Conservation (phyloP, 2,888 invertebrate species). For the Hydroisotoma schaefferi region DNA sequence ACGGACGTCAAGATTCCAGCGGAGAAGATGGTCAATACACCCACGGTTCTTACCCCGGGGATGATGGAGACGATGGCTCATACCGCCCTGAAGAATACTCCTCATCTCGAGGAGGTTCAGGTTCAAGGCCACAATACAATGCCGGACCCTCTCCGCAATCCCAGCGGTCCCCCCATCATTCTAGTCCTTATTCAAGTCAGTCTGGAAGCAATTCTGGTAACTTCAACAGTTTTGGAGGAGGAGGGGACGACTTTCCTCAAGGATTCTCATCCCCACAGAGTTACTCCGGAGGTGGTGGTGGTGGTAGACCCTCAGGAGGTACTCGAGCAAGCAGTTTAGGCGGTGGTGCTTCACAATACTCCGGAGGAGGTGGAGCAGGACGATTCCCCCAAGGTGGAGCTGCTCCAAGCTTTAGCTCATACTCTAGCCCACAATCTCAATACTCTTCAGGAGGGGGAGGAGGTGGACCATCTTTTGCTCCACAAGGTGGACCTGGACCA, state of each 20-base stretch:
- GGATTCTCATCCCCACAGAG: neutral
- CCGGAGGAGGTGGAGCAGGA: constrained; percentile 2
- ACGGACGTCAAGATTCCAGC: neutral
- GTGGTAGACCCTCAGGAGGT: constrained; percentile 5
- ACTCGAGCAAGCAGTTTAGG: neutral
- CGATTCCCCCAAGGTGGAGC: constrained; percentile 16
- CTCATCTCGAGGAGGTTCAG: constrained; percentile 7
- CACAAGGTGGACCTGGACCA: constrained; percentile 1
- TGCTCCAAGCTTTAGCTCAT: neutral
- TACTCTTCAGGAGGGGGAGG: neutral
- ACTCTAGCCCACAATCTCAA: neutral
- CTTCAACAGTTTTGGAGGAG: constrained; percentile 1
- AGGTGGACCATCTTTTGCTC: neutral
- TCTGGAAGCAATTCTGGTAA: neutral
- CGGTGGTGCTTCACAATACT: constrained; percentile 3
- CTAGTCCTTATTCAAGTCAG: constrained; percentile 2
- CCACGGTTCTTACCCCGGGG: constrained; percentile 8
- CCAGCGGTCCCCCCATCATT: constrained; percentile 1
- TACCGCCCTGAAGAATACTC: constrained; percentile 5
- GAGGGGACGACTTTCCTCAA: neutral
- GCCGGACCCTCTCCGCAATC: neutral
- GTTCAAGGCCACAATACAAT: neutral
- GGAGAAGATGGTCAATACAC: constrained; percentile 9
- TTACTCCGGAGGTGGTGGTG: constrained; percentile 12
- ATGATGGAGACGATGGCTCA: constrained; percentile 13